Conservation (phyloP, 1,140 invertebrate species). For the Rhagoletis pomonella region DNA sequence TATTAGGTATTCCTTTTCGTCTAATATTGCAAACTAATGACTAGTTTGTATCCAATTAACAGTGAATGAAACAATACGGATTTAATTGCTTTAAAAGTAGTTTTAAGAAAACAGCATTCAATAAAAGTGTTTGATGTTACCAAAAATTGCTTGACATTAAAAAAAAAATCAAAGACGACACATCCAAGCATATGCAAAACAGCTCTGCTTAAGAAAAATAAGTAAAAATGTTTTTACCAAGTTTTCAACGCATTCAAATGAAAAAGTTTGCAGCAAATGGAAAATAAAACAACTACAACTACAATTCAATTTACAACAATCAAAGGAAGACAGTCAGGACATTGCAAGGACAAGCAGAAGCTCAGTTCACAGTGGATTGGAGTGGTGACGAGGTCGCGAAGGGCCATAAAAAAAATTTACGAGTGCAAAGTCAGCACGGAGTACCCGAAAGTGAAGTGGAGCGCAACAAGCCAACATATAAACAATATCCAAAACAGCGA, state of each 20-base stretch:
- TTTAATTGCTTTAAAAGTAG: no score
- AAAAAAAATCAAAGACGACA: no score
- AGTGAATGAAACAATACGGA: no score
- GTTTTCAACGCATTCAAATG: conserved; percentile 31
- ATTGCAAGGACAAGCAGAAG: conserved; percentile 17
- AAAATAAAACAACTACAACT: conserved; percentile 7
- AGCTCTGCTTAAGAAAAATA: no score
- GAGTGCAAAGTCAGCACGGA: not conserved
- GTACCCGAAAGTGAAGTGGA: conserved; percentile 35
- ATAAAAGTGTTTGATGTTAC: no score
- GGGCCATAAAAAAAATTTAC: not conserved
- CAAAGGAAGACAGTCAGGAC: conserved; percentile 23
- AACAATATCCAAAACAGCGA: not conserved
- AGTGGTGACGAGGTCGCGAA: not conserved
- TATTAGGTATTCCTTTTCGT: no score
- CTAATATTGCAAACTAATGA: no score
- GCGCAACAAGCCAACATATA: conserved; percentile 10
- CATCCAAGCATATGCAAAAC: no score
- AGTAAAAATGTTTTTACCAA: not conserved
- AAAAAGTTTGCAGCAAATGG: conserved; percentile 27
- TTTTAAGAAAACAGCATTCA: no score
- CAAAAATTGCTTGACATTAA: no score
- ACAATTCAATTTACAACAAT: conserved; percentile 27
- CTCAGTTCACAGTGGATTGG: not conserved
- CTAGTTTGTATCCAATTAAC: no score